Evolutionary conservation across 1,140 invertebrate species (phyloP).

Genomic region (Cardiocondyla obscurior): DNA sequence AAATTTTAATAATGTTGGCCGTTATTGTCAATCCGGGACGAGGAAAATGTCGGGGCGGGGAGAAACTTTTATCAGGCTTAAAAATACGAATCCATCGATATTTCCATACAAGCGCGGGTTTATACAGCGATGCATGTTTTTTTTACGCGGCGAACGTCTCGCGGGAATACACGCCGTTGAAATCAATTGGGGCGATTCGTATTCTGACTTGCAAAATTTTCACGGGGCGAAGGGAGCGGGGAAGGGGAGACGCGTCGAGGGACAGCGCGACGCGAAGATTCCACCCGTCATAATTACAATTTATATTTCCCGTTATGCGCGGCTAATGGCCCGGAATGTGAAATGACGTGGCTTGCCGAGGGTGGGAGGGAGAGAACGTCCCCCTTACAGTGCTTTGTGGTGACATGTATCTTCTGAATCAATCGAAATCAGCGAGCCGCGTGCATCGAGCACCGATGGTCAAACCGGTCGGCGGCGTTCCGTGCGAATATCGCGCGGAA

Average conservation of each 20-base stretch:
- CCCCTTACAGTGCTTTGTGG: constrained; percentile 13
- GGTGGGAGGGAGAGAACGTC: not conserved
- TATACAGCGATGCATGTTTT: constrained; percentile 30
- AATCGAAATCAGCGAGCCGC: constrained; percentile 35
- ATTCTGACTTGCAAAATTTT: constrained; percentile 18
- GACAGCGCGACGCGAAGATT: not conserved
- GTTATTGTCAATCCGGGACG: constrained; percentile 1
- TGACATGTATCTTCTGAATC: constrained; percentile 38
- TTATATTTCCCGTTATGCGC: constrained; percentile 9
- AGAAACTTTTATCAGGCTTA: constrained; percentile 19
- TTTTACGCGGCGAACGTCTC: constrained; percentile 29
- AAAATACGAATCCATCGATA: constrained; percentile 15
- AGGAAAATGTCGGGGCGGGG: too few species aligned
- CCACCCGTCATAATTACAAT: constrained; percentile 17
- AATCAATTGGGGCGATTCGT: constrained; percentile 32
- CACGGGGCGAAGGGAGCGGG: not conserved
- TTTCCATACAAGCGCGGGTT: constrained; percentile 34
- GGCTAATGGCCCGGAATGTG: constrained; percentile 30
- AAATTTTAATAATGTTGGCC: constrained; percentile 23
- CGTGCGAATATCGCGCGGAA: constrained; percentile 35
- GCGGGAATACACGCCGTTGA: constrained; percentile 22
- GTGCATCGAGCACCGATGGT: constrained; percentile 39
- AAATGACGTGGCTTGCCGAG: constrained; percentile 27
- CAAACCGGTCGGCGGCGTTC: constrained; percentile 22
- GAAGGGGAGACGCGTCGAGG: not conserved